Base-by-base conservation (phyloP, 2,888 invertebrate genomes). In the Lasioglossum zephyrum region DNA sequence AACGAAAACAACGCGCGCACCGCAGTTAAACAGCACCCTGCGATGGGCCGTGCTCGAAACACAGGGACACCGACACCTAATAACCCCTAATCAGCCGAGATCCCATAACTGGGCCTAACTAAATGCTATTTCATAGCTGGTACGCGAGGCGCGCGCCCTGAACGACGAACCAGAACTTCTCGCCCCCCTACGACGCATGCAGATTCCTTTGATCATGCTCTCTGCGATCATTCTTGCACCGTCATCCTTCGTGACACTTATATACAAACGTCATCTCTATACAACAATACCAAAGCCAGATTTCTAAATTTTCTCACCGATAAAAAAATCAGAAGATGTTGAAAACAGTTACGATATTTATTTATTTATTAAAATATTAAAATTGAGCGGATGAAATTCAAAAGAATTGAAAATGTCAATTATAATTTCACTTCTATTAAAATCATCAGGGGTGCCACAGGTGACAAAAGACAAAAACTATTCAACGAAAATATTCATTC, bases 1-100 rank as follows among this genome's bases (percentile, higher is more conserved):
- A 93, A 91, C 91, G 84, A 89, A 92, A 91, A 89, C 89, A 84
- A 88, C 92, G 92, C 93, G 91, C 93, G 93, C 92, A 91, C 90
- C 88, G 86, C 87, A 84, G 83, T 90, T 92, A 91, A 92, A 92
- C 91, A 92, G 92, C 92, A 89, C 88, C 88, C 89, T 87, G 79
- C 84, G 88, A 88, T 86, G 89, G 91, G 88, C 90, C 90, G 88
- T 86, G 89, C 91, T 90, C 83, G 88, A 91, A 92, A 93, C 92
- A 92, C 93, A 94, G 94, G 93, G 93, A 94, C 94, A 94, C 93
- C 92, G 92, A 93, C 92, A 93, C 93, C 93, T 94, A 95, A 95
- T 95, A 93, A 94, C 94, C 94, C 93, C 91, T 94, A 94, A 95
- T 95, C 93, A 92, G 81, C 83, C 87, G 90, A 92, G 93, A 94